These are phyloP conservation scores for Hyles lineata DNA, from an alignment of 2,888 invertebrate genomes.

Conservation along the genomic window DNA sequence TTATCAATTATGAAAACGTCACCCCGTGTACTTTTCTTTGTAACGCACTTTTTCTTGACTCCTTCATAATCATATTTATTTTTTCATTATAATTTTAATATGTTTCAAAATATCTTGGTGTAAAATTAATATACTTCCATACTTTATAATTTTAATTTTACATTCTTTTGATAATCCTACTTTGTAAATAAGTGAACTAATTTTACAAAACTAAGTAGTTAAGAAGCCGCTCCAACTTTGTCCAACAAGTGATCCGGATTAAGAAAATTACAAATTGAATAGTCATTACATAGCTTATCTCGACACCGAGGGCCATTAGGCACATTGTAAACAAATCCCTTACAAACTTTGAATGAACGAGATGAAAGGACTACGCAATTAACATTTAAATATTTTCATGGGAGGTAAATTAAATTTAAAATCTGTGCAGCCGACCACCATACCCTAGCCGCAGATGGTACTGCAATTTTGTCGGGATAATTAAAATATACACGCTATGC, in stretches of 20 bases:
- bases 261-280: constrained; percentile 56
- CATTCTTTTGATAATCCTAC: neutral
- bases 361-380: constrained; percentile 62
- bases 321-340: constrained; percentile 66
- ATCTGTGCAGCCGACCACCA: neutral
- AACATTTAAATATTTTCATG: constrained; percentile 60
- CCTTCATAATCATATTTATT: no score
- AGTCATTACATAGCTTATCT: constrained; percentile 61
- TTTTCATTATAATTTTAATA: no score
- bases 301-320: constrained; percentile 60
- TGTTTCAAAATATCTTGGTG: no score
- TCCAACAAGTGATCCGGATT: constrained; percentile 37
- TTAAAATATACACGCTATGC: neutral
- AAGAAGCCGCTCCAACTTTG: neutral
- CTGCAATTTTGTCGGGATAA: constrained; percentile 3
- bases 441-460: neutral
- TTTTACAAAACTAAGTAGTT: neutral
- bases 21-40: no score
- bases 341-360: constrained; percentile 62
- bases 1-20: no score
- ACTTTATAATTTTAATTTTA: neutral
- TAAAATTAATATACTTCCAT: no score
- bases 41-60: no score
- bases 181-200: neutral
- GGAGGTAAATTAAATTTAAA: constrained; percentile 44